A percentile compares a stretch with the other conserved stretches of the same genome.
These are phyloP conservation scores for Oxyura jamaicensis DNA, from an alignment of 2,113 vertebrate genomes.

Conservation along the genomic window DNA sequence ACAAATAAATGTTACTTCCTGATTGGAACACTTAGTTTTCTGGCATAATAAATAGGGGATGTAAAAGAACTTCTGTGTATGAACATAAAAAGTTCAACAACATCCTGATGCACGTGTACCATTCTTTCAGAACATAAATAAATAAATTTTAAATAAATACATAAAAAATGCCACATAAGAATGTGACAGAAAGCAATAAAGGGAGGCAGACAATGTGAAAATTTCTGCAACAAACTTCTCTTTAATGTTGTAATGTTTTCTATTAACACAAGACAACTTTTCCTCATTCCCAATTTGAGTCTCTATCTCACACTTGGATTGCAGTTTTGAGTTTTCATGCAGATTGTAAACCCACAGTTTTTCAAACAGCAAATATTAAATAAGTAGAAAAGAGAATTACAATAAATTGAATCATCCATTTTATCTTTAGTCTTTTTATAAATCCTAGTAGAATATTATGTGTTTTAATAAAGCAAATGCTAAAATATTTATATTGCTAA, in stretches of 20 bases:
- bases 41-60: background rate
- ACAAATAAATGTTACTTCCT: background rate
- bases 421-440: background rate
- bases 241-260: background rate
- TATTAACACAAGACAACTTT: background rate
- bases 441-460: background rate
- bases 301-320: background rate
- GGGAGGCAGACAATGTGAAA: background rate
- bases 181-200: background rate
- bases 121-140: background rate
- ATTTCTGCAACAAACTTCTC: background rate
- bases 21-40: background rate
- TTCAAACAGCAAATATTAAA: background rate
- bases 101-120: background rate
- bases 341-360: background rate
- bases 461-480: background rate
- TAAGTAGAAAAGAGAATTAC: background rate
- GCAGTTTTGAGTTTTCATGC: background rate
- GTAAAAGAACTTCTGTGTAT: rapidly evolving
- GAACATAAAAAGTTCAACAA: background rate
- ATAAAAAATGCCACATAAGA: background rate
- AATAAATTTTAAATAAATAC: too few species aligned
- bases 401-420: background rate
- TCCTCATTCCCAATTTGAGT: background rate
- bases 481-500: background rate